Evolutionary conservation across 2,888 invertebrate genomes (phyloP).

Genomic region (Thumatha senex): DNA sequence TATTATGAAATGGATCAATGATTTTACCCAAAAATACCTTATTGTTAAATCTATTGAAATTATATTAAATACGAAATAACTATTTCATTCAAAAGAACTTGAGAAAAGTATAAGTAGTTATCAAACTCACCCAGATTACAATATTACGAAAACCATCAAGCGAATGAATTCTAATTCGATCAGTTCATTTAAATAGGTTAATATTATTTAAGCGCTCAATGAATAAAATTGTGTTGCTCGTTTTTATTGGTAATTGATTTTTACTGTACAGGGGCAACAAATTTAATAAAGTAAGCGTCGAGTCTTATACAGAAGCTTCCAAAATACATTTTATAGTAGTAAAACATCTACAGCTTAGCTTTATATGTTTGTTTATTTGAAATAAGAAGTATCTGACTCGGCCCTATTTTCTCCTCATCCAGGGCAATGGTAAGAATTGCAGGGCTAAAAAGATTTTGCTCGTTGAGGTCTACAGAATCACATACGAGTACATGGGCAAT

Average conservation of each 20-base stretch:
- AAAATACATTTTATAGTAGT: background rate
- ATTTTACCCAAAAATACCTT: no score
- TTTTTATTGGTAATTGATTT: constrained; percentile 9
- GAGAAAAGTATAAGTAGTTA: constrained; percentile 18
- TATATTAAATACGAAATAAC: no score
- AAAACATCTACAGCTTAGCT: background rate
- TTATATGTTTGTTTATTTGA: background rate
- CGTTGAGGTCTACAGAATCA: no score
- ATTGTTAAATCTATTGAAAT: no score
- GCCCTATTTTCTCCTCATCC: no score
- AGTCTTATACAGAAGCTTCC: background rate
- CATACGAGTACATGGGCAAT: no score
- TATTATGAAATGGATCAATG: no score
- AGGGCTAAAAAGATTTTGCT: no score
- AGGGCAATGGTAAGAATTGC: no score
- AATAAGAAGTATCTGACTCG: no score
- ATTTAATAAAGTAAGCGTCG: background rate
- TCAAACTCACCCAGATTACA: background rate
- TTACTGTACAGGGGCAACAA: background rate
- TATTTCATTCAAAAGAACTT: no score
- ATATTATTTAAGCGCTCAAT: constrained; percentile 30
- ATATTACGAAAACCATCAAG: constrained; percentile 1
- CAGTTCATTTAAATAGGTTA: constrained; percentile 34
- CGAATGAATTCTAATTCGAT: constrained; percentile 27
- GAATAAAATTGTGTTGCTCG: constrained; percentile 22